Evolutionary conservation across 2,113 vertebrate species (phyloP).

Genomic region (Polyodon spathula): DNA sequence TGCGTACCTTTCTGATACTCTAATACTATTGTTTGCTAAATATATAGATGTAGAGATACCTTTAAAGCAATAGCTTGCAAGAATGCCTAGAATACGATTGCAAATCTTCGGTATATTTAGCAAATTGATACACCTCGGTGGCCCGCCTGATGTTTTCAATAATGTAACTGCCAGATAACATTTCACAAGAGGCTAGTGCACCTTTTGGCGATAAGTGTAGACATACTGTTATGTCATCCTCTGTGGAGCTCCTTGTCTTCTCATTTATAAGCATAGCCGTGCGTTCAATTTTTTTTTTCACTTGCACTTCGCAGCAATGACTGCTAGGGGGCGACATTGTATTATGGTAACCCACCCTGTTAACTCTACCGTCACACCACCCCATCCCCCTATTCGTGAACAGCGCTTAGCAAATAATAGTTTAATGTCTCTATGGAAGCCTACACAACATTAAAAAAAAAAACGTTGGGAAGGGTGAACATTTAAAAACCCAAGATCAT

Average conservation of each 20-base stretch:
- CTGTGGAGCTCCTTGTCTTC: conserved; percentile 55
- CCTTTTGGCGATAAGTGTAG: no score
- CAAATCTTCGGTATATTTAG: conserved; percentile 15
- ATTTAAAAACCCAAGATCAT: neutral
- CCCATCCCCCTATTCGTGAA: neutral
- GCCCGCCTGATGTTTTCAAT: conserved; percentile 36
- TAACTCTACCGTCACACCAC: neutral
- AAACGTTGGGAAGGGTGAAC: neutral
- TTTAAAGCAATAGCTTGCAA: no score
- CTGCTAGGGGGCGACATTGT: neutral
- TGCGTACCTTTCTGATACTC: no score
- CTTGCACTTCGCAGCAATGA: neutral
- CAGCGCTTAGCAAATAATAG: neutral
- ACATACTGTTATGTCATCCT: no score
- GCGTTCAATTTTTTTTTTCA: conserved; percentile 44
- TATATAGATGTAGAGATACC: no score
- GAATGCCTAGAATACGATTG: no score
- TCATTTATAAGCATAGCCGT: conserved; percentile 65
- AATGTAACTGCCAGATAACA: conserved; percentile 51
- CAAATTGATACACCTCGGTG: conserved; percentile 26
- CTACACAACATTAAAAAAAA: neutral
- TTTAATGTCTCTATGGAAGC: neutral
- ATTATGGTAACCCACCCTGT: neutral
- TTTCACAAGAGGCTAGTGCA: no score
- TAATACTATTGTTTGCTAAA: no score